Evolutionary conservation across 2,113 vertebrate genomes (phyloP).

Genomic region (Regulus satrapa): DNA sequence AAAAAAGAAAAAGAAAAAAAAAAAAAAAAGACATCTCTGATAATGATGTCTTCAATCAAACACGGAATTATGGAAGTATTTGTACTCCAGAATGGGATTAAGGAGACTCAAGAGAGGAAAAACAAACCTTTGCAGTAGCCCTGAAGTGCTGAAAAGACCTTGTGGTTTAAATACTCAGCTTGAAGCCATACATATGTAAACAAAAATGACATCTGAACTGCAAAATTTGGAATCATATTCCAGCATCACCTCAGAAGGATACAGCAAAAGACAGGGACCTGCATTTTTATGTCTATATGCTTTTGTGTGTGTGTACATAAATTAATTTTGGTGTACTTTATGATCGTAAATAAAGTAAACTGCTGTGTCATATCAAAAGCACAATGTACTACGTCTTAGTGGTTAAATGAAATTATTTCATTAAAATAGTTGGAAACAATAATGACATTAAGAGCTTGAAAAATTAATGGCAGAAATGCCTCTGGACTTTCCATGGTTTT

Average conservation of each 20-base stretch:
- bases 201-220: not conserved
- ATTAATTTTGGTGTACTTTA: not conserved
- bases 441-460: not conserved
- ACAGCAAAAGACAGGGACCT: not conserved
- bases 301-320: not conserved
- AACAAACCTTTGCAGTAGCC: not conserved
- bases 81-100: not conserved
- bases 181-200: not conserved
- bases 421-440: not conserved
- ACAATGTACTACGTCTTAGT: not conserved
- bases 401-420: not conserved
- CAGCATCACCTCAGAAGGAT: fast-evolving
- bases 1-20: too few relatives aligned
- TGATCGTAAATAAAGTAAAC: not conserved
- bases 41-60: not conserved
- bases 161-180: not conserved
- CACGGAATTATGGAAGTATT: not conserved
- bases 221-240: not conserved
- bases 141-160: not conserved
- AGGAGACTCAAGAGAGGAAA: not conserved
- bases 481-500: not conserved
- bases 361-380: not conserved
- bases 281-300: not conserved
- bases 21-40: not conserved
- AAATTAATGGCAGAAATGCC: not conserved